Conservation (phyloP, 2,113 vertebrate genomes). For the Apus apus region DNA sequence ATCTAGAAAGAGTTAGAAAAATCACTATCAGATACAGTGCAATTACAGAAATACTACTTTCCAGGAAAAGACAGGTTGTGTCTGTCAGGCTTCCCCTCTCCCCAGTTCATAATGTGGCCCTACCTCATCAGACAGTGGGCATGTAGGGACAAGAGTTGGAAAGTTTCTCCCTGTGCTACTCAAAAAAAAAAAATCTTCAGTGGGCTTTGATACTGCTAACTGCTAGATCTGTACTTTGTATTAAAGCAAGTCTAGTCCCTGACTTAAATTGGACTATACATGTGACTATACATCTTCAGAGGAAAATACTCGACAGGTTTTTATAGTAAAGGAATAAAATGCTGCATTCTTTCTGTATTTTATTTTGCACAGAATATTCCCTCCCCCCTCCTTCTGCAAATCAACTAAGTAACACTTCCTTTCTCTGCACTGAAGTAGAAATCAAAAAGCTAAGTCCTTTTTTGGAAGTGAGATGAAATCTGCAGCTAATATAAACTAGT, state of each 20-base stretch:
- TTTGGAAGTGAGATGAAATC: not conserved
- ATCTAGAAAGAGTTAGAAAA: not conserved
- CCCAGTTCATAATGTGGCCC: rapidly evolving
- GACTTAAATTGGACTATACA: not conserved
- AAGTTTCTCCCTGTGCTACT: not conserved
- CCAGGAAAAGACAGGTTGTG: not conserved
- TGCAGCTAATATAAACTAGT: not conserved
- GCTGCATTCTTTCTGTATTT: not conserved
- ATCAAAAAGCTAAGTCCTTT: not conserved
- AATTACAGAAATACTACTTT: not conserved
- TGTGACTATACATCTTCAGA: not conserved
- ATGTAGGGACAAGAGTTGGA: not conserved
- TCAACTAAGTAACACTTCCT: not conserved
- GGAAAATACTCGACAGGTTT: not conserved
- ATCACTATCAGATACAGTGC: not conserved
- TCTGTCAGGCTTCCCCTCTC: not conserved
- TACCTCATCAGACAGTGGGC: not conserved
- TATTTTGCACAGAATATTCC: not conserved
- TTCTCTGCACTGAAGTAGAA: not conserved
- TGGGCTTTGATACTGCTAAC: not conserved
- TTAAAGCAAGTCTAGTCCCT: not conserved
- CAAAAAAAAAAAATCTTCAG: not conserved
- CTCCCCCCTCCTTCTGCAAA: not conserved
- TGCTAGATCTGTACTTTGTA: not conserved
- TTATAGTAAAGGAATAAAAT: not conserved